phyloP scores from a whole-genome alignment of 2,888 invertebrate genomes.

The Tortrix viridana region DNA sequence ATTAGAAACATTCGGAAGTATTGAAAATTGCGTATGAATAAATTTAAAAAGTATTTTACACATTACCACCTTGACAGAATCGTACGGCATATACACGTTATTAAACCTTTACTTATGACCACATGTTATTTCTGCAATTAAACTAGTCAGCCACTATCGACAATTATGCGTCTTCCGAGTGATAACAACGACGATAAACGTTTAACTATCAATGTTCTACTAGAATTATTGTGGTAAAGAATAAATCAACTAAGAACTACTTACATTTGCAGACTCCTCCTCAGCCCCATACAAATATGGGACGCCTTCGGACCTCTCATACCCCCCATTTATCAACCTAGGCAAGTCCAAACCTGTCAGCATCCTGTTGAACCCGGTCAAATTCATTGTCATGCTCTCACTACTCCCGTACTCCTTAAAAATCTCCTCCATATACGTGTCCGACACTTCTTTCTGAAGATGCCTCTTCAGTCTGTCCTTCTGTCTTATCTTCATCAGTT shows the following conservation, averaged over 20 bases:
- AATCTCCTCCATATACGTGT: conserved; percentile 86
- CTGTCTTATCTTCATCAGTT: conserved; percentile 53
- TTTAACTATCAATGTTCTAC: too few species aligned
- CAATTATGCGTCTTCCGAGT: too few species aligned
- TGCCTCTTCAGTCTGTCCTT: conserved; percentile 57
- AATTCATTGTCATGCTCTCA: conserved; percentile 85
- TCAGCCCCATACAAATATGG: conserved; percentile 53
- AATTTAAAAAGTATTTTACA: too few species aligned
- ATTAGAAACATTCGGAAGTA: too few species aligned
- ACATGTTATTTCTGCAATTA: too few species aligned
- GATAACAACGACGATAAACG: too few species aligned
- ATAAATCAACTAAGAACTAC: conserved; percentile 51
- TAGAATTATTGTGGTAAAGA: too few species aligned
- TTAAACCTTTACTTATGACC: too few species aligned
- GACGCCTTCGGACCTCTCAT: conserved; percentile 53
- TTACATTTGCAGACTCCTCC: conserved; percentile 75
- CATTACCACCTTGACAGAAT: too few species aligned
- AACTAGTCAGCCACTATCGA: too few species aligned
- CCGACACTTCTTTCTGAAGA: conserved; percentile 70
- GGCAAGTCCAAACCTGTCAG: conserved; percentile 84
- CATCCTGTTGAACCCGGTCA: conserved; percentile 88
- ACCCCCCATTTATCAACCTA: conserved; percentile 75
- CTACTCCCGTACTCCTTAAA: conserved; percentile 88
- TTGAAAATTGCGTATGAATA: too few species aligned
- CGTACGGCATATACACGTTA: too few species aligned